Base-by-base conservation (phyloP, 2,797 vertebrate species). In the Macrochelys suwanniensis region DNA sequence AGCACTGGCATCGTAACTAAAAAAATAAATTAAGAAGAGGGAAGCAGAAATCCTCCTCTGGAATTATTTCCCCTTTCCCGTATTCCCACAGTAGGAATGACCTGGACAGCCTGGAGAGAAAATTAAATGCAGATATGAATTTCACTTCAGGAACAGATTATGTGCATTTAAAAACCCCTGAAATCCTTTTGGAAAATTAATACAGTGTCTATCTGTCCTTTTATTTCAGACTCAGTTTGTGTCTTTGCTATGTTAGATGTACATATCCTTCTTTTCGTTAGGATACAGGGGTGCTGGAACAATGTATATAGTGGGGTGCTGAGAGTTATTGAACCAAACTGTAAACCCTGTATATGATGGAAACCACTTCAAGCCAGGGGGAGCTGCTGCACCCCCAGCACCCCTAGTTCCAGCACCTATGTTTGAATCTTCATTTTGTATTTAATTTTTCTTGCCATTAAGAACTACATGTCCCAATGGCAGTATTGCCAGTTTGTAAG, bases 61-160 rank as follows among this genome's bases (percentile, higher is more conserved):
- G 81, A 87, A 88, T 93, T 81, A 83, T 87, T 90, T 21, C 33
- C 23, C 86, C 31, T 84, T 53, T 93, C 50, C 54, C 19, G 2
- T 96, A 96, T 97, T 97, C 96, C 92, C 93, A 95, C 92, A 94
- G 65, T 87, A 92, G 84, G 93, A 96, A 85, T 45, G 89, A 94
- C 89, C 59, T 1, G 0, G 80, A 78, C 74, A 91, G 82, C 37
- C 78, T 91, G 90, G 84, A 71, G 86, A 71, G 84, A 84, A 96
- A 96, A 90, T 93, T 80, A 92, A 95, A 92, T 96, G 89, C 61
- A 91, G 93, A 84, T 42, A 81, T 76, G 93, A 85, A 87, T 96
- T 94, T 89, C 4, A 3, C n/a, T 26, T 37, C 21, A 93, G 47
- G 57, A 13, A 85, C 80, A 87, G 31, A 2, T 93, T 92, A 78